A percentile compares a stretch with the other conserved stretches of the same genome.
phyloP scores from a whole-genome alignment of 2,888 invertebrate species.

The Latrodectus hesperus region DNA sequence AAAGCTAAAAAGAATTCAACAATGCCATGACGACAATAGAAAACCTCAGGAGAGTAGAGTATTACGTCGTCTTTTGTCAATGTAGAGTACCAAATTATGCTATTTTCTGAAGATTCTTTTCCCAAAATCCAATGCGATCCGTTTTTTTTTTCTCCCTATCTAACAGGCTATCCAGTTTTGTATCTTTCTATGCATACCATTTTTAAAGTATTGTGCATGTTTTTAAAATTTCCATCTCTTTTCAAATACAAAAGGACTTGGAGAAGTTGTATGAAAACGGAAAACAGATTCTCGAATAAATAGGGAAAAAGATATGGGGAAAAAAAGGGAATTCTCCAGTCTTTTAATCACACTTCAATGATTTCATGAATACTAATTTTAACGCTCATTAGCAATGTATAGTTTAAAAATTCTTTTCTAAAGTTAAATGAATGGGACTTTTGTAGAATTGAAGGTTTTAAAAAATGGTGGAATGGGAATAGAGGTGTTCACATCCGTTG shows the following conservation, averaged over 20 bases:
- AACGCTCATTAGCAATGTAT: constrained; percentile 67
- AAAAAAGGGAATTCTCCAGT: constrained; percentile 16
- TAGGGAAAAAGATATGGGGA: constrained; percentile 27
- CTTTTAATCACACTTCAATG: constrained; percentile 64
- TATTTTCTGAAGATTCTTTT: constrained; percentile 43
- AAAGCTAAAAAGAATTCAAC: constrained; percentile 52
- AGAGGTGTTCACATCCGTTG: constrained; percentile 24
- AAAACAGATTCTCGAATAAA: constrained; percentile 31
- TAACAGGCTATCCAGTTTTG: constrained; percentile 7
- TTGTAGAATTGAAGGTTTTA: no score
- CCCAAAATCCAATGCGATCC: constrained; percentile 3
- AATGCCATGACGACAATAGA: constrained; percentile 55
- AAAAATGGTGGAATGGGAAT: constrained; percentile 12
- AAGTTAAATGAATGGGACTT: constrained; percentile 32
- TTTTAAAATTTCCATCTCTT: constrained; percentile 22
- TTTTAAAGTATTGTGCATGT: constrained; percentile 45
- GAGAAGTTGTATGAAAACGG: constrained; percentile 33
- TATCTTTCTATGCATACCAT: constrained; percentile 27
- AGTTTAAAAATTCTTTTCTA: constrained; percentile 63
- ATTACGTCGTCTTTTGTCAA: constrained; percentile 40
- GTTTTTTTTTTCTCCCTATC: constrained; percentile 16
- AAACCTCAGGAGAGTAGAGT: constrained; percentile 36
- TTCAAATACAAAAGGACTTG: constrained; percentile 44
- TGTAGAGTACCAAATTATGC: constrained; percentile 53
- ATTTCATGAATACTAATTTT: constrained; percentile 69